A percentile compares a stretch with the other conserved stretches of the same genome.
These are phyloP conservation scores for Euphonia xanthogaster DNA, from an alignment of 2,797 vertebrate genomes.

Conservation along the genomic window DNA sequence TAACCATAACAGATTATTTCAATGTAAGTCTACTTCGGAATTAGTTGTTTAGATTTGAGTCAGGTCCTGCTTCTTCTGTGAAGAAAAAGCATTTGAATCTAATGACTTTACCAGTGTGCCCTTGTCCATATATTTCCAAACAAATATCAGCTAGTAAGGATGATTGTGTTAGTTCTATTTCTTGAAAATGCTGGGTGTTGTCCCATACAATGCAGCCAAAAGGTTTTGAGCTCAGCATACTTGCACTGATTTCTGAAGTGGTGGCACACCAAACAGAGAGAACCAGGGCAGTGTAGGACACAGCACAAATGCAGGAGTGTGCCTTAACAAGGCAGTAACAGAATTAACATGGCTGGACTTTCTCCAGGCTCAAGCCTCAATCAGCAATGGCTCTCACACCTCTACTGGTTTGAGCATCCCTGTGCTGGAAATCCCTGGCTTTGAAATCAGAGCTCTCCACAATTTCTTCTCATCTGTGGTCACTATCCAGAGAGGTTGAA, in stretches of 20 bases:
- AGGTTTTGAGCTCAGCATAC: rapidly evolving
- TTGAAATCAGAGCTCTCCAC: background rate
- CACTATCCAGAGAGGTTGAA: background rate
- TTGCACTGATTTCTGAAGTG: background rate
- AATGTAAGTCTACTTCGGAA: background rate
- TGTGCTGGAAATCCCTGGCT: background rate
- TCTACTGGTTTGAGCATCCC: background rate
- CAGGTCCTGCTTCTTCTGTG: background rate
- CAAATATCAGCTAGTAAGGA: background rate
- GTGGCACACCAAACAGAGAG: background rate
- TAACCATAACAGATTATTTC: background rate
- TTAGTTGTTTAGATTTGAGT: background rate
- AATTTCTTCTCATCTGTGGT: background rate
- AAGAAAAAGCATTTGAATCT: background rate
- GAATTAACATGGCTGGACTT: background rate
- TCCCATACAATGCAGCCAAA: background rate
- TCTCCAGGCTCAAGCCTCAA: background rate
- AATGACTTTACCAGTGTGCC: background rate
- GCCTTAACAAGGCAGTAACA: background rate
- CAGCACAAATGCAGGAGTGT: background rate
- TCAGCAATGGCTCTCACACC: background rate
- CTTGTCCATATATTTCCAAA: background rate
- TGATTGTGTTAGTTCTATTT: background rate
- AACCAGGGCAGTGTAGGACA: rapidly evolving
- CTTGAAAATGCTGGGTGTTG: background rate